Evolutionary conservation across 2,888 invertebrate species (phyloP).

Genomic region (Lathronympha strigana): DNA sequence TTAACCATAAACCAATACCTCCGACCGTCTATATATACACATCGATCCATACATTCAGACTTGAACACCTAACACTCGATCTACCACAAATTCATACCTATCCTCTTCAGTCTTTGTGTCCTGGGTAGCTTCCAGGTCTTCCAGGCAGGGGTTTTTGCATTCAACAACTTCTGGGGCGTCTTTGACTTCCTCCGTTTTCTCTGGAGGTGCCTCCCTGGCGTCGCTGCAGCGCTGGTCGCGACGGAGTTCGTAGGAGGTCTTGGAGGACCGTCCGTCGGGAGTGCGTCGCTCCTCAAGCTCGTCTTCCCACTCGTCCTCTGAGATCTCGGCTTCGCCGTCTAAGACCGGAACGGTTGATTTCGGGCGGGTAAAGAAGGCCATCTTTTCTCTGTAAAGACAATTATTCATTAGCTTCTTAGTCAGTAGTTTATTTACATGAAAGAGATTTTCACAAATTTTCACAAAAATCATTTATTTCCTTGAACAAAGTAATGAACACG

Average conservation of each 20-base stretch:
- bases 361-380: slow-evolving; percentile 96
- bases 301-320: slow-evolving; percentile 79
- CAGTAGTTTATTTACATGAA: not conserved
- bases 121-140: slow-evolving; percentile 61
- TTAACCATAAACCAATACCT: slow-evolving; percentile 4
- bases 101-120: slow-evolving; percentile 78
- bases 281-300: slow-evolving; percentile 74
- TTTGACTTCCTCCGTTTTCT: slow-evolving; percentile 34
- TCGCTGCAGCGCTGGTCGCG: slow-evolving; percentile 49
- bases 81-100: slow-evolving; percentile 92
- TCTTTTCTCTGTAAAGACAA: slow-evolving; percentile 91
- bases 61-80: slow-evolving; percentile 93
- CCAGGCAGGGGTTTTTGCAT: slow-evolving; percentile 68
- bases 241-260: slow-evolving; percentile 74
- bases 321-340: slow-evolving; percentile 83
- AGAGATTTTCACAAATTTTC: no score
- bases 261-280: slow-evolving; percentile 77
- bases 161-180: slow-evolving; percentile 58
- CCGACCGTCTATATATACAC: slow-evolving; percentile 15
- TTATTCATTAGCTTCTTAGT: not conserved
- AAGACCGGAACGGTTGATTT: slow-evolving; percentile 90
- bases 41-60: slow-evolving; percentile 80
- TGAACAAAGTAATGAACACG: no score
- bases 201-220: slow-evolving; percentile 25
- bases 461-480: no score